A percentile compares a stretch with the other conserved stretches of the same genome.
These are phyloP conservation scores for Platerodrilus igneus DNA, from an alignment of 2,888 invertebrate genomes.

Conservation along the genomic window DNA sequence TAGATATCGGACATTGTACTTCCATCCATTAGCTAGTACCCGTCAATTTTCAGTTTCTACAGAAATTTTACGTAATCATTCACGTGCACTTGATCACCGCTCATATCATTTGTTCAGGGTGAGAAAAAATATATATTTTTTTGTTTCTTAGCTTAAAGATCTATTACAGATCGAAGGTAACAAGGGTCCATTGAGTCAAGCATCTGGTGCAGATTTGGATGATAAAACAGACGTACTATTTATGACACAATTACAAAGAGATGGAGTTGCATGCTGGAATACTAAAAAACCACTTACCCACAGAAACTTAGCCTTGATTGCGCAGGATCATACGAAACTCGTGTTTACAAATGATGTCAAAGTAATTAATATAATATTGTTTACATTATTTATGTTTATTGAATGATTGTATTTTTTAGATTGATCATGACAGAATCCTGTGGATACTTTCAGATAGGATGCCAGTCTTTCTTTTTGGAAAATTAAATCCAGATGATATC, in stretches of 20 bases:
- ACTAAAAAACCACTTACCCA: slow-evolving; percentile 59
- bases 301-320: slow-evolving; percentile 63
- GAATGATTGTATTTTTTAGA: slow-evolving; percentile 45
- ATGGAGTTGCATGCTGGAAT: slow-evolving; percentile 81
- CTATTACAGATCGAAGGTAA: slow-evolving; percentile 58
- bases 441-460: slow-evolving; percentile 77
- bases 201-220: slow-evolving; percentile 70
- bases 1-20: slow-evolving; percentile 67
- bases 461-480: slow-evolving; percentile 65
- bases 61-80: slow-evolving; percentile 67
- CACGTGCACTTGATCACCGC: slow-evolving; percentile 59
- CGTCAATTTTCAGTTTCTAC: slow-evolving; percentile 77
- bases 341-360: slow-evolving; percentile 77
- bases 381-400: slow-evolving; percentile 8
- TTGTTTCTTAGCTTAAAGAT: background rate
- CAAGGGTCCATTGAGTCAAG: slow-evolving; percentile 66
- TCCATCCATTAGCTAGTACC: slow-evolving; percentile 77
- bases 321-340: slow-evolving; percentile 61
- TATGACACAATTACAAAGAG: slow-evolving; percentile 71
- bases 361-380: slow-evolving; percentile 42
- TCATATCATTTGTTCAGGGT: slow-evolving; percentile 71
- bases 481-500: slow-evolving; percentile 60
- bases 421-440: slow-evolving; percentile 58
- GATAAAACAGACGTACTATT: slow-evolving; percentile 64
- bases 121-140: slow-evolving; percentile 14